Evolutionary conservation across 1,140 invertebrate species (phyloP), one percentile per base, ranked within the genome.

Genomic region (Lycorma delicatula): DNA sequence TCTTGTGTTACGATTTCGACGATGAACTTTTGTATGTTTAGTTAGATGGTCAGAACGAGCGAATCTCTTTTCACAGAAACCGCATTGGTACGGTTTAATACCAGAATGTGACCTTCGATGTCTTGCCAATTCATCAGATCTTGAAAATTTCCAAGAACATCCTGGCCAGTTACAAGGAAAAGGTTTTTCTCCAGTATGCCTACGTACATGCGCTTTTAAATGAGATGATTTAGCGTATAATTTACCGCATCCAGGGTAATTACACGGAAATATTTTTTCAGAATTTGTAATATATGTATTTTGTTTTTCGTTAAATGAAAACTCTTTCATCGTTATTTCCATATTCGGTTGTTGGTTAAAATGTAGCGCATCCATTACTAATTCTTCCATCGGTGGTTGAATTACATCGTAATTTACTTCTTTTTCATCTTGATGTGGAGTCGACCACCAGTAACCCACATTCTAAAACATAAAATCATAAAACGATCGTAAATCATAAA

Each of bases 151-250:
- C 93, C 94, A 97, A 7, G 81, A 81, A 71, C 94, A 98, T n/a
- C 85, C 88, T 1, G 83, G 76, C 93, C 93, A 97, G 46, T 85
- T 88, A 69, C 87, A 90, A 3, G 77, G 76, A 67, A 97, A 98
- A 0, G 94, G 94, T 68, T 97, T 97, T 72, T 97, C 93, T 0
- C 93, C 94, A 1, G 93, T 91, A 72, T 97, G 94, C 11, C 94
- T 79, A 1, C 94, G 77, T 48, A 96, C 71, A 69, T 98, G 95
- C 1, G 94, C 93, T 68, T 96, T 94, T 20, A 97, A 77, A 71
- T 97, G 93, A 7, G 91, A 94, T 16, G 89, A 86, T 72, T 98
- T 98, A 53, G 91, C 90, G 66, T 98, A 97, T 1, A 87, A 72
- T 72, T 89, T 65, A n/a, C 48, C 58, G 57, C 66, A 67, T n/a